Percentiles rank a stretch among this genome's conserved stretches.
These are phyloP conservation scores for Leptonema lineaticorne DNA, from an alignment of 1,140 invertebrate species.

Conservation along the genomic window DNA sequence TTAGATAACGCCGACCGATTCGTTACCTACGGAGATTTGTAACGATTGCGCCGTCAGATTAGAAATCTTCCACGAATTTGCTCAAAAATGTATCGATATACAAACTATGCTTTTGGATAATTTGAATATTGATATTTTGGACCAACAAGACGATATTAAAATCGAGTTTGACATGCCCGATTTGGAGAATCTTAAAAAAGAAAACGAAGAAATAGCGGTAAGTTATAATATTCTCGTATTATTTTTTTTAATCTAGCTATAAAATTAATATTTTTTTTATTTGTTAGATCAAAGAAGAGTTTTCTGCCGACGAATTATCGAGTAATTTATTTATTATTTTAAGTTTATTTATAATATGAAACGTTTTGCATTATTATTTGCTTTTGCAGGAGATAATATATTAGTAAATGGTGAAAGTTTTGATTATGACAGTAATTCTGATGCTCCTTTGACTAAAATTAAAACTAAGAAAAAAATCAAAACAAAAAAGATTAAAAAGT, in stretches of 20 bases:
- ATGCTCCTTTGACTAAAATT: constrained; percentile 10
- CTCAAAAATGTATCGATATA: constrained; percentile 33
- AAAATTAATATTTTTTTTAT: constrained; percentile 4
- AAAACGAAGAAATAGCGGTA: constrained; percentile 14
- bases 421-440: constrained; percentile 25
- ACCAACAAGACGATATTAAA: constrained; percentile 22
- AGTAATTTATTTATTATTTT: constrained; percentile 22
- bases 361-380: not conserved
- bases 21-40: constrained; percentile 31
- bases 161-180: constrained; percentile 12
- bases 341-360: not conserved
- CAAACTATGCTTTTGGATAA: constrained; percentile 17
- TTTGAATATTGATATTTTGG: constrained; percentile 5
- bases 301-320: constrained; percentile 25
- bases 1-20: constrained; percentile 31
- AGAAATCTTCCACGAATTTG: constrained; percentile 35
- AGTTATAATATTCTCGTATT: not conserved
- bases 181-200: not conserved
- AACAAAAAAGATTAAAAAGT: not conserved
- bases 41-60: constrained; percentile 32
- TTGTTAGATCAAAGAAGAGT: constrained; percentile 35
- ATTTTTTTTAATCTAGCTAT: not conserved
- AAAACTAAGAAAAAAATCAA: constrained; percentile 16
- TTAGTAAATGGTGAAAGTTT: constrained; percentile 26
- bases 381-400: constrained; percentile 12